These are phyloP conservation scores for Apis florea DNA, from an alignment of 1,140 invertebrate genomes.

Conservation along the genomic window DNA sequence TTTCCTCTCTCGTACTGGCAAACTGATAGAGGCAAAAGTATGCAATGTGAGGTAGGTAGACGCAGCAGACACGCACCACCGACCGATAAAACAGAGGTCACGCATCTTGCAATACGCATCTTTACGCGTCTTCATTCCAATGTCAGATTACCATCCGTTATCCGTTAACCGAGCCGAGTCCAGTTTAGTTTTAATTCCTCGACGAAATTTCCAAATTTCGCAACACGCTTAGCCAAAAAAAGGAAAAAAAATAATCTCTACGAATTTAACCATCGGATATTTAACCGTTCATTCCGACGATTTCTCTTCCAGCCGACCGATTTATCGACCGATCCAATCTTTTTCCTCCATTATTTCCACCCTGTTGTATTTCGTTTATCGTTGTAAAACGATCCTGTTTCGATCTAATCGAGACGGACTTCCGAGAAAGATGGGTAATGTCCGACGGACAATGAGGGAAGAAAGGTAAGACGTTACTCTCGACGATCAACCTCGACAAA, in stretches of 20 bases:
- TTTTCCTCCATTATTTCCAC: background rate
- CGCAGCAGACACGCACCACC: slow-evolving; percentile 13
- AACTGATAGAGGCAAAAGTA: slow-evolving; percentile 38
- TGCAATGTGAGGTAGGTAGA: slow-evolving; percentile 7
- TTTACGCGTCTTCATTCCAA: background rate
- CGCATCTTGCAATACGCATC: background rate
- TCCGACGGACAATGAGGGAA: slow-evolving; percentile 24
- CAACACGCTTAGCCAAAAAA: too few species aligned
- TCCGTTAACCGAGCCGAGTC: background rate
- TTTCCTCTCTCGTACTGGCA: slow-evolving; percentile 62
- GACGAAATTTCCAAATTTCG: too few species aligned
- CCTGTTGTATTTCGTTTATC: too few species aligned
- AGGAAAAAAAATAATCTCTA: too few species aligned
- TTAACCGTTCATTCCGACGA: too few species aligned
- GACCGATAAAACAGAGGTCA: slow-evolving; percentile 27
- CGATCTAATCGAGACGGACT: background rate
- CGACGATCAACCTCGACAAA: slow-evolving; percentile 41
- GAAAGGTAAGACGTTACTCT: slow-evolving; percentile 17
- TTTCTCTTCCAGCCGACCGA: too few species aligned
- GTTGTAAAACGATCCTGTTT: background rate
- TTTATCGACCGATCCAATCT: background rate
- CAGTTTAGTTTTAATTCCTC: too few species aligned
- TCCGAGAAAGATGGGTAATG: slow-evolving; percentile 15
- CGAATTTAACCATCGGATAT: too few species aligned
- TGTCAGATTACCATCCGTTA: background rate